Conservation (phyloP, 1,140 invertebrate species). For the Bursaphelenchus mucronatus region DNA sequence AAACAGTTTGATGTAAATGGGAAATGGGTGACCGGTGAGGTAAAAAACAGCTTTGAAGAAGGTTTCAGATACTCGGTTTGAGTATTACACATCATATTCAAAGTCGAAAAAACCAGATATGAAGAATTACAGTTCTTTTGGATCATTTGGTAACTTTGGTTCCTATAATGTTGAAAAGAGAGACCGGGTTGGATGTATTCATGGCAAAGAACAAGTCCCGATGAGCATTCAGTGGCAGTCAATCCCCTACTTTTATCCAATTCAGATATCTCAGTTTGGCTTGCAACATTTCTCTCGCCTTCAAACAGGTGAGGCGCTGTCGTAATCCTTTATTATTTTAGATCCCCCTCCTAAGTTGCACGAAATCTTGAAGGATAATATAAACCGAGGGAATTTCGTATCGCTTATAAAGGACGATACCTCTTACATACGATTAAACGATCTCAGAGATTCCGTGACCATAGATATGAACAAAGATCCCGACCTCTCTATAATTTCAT, state of each 20-base stretch:
- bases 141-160: slow-evolving; percentile 89
- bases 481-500: slow-evolving; percentile 28
- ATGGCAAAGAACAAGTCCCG: slow-evolving; percentile 73
- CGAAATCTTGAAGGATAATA: background rate
- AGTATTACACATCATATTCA: slow-evolving; percentile 38
- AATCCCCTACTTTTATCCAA: slow-evolving; percentile 83
- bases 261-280: slow-evolving; percentile 96
- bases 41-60: too few relatives aligned
- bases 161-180: slow-evolving; percentile 93
- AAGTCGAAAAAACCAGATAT: slow-evolving; percentile 36
- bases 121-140: slow-evolving; percentile 77
- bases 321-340: background rate
- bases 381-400: background rate
- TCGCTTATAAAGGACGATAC: too few relatives aligned
- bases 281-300: slow-evolving; percentile 80
- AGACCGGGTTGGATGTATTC: slow-evolving; percentile 90
- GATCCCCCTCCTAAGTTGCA: slow-evolving; percentile 4
- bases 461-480: slow-evolving; percentile 21
- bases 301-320: slow-evolving; percentile 15
- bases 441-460: background rate
- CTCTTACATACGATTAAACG: too few relatives aligned
- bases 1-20: slow-evolving; percentile 38
- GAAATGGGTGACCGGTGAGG: too few relatives aligned
- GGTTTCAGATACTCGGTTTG: slow-evolving; percentile 20
- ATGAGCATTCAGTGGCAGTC: slow-evolving; percentile 87